Percentiles rank a stretch among this genome's conserved stretches.
phyloP scores from a whole-genome alignment of 2,888 invertebrate genomes.

The Cephus pygmeus region DNA sequence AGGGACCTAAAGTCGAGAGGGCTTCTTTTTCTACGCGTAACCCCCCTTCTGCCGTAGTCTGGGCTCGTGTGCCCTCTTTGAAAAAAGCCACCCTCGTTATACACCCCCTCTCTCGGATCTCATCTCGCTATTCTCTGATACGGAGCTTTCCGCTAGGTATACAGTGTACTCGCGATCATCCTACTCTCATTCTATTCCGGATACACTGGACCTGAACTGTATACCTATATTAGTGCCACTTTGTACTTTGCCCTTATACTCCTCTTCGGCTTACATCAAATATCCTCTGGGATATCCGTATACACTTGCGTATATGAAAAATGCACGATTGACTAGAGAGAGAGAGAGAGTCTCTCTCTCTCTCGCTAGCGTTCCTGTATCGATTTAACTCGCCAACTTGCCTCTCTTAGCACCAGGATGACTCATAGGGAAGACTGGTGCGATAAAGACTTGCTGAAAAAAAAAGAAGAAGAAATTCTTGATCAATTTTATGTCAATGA shows the following conservation, averaged over 20 bases:
- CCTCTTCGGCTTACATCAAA: neutral
- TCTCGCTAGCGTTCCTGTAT: neutral
- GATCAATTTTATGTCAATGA: neutral
- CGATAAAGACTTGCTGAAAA: neutral
- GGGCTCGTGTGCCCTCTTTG: neutral
- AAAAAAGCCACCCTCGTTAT: conserved; percentile 26
- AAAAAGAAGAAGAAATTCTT: neutral
- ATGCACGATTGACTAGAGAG: neutral
- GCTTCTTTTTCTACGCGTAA: neutral
- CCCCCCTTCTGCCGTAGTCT: neutral
- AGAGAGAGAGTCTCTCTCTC: neutral
- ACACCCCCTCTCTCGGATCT: conserved; percentile 13
- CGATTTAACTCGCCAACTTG: neutral
- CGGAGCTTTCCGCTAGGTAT: neutral
- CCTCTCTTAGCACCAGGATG: neutral
- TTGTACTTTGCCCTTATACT: neutral
- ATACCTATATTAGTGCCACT: neutral
- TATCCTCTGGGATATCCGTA: neutral
- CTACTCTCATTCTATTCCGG: neutral
- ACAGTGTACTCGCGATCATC: neutral
- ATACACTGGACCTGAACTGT: neutral
- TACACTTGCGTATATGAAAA: neutral
- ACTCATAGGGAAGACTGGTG: neutral
- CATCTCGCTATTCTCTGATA: neutral
- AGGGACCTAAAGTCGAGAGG: conserved; percentile 1